Conservation (phyloP, 2,797 vertebrate species). For the Triplophysa yarkandensis region DNA sequence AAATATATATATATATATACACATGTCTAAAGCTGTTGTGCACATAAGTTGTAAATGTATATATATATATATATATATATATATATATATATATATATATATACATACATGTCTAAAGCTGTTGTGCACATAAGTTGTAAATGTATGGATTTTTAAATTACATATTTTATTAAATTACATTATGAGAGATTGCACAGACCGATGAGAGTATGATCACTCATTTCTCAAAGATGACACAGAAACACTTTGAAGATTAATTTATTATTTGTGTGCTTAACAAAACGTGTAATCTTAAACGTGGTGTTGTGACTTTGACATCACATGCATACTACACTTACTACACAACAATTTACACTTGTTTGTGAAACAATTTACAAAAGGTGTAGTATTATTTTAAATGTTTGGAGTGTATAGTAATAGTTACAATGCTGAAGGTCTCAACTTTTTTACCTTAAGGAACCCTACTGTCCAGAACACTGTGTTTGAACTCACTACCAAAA, state of each 20-base stretch:
- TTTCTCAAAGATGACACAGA: conserved; percentile 30
- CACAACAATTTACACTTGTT: too few relatives aligned
- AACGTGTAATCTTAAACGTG: conserved; percentile 5
- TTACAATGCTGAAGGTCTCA: background rate
- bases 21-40: too few relatives aligned
- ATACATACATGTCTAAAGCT: too few relatives aligned
- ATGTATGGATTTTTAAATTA: background rate
- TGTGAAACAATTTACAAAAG: too few relatives aligned
- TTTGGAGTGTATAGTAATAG: background rate
- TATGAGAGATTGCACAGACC: background rate
- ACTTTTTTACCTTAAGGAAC: too few relatives aligned
- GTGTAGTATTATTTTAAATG: too few relatives aligned
- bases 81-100: too few relatives aligned
- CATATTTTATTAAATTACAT: background rate
- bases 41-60: background rate
- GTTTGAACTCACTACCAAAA: too few relatives aligned
- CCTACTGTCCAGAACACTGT: too few relatives aligned
- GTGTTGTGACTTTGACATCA: conserved; percentile 6
- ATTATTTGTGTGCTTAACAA: conserved; percentile 15
- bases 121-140: background rate
- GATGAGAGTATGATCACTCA: conserved; percentile 1
- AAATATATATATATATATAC: too few relatives aligned
- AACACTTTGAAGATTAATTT: conserved; percentile 31
- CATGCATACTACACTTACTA: too few relatives aligned
- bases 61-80: too few relatives aligned